Evolutionary conservation across 2,888 invertebrate species (phyloP).

Genomic region (Drosophila pseudotalamancana): DNA sequence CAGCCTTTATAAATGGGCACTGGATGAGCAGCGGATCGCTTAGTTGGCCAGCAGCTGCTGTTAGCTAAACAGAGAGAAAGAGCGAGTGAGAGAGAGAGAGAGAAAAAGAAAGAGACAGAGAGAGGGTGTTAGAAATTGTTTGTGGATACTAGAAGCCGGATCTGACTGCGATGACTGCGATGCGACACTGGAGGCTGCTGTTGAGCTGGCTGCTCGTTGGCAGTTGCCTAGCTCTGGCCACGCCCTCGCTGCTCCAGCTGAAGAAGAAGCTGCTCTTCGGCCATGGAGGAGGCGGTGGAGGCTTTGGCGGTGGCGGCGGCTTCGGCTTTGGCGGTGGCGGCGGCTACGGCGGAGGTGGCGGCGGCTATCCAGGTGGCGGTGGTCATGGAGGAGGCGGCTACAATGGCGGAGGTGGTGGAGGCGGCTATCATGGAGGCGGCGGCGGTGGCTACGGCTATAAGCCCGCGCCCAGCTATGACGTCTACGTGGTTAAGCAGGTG

Average conservation of each 20-base stretch:
- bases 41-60: constrained; percentile 44
- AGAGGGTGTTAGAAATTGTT: too few relatives aligned
- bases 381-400: constrained; percentile 31
- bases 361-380: constrained; percentile 38
- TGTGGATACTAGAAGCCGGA: constrained; percentile 24
- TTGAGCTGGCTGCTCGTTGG: constrained; percentile 43
- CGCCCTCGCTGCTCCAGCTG: constrained; percentile 49
- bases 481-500: constrained; percentile 35
- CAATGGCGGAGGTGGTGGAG: constrained; percentile 22
- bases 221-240: constrained; percentile 48
- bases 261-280: constrained; percentile 64
- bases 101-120: background rate
- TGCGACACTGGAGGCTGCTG: constrained; percentile 33
- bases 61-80: constrained; percentile 8
- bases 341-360: constrained; percentile 25
- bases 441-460: constrained; percentile 19
- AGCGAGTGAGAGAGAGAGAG: background rate
- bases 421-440: constrained; percentile 31
- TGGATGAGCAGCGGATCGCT: constrained; percentile 17
- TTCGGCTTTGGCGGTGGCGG: too few relatives aligned
- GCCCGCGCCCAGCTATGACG: constrained; percentile 18
- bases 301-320: constrained; percentile 25
- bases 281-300: constrained; percentile 37
- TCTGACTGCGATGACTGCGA: constrained; percentile 10
- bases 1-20: constrained; percentile 55